Base-by-base conservation (phyloP, 1,140 invertebrate species). In the Helicoverpa armigera region DNA sequence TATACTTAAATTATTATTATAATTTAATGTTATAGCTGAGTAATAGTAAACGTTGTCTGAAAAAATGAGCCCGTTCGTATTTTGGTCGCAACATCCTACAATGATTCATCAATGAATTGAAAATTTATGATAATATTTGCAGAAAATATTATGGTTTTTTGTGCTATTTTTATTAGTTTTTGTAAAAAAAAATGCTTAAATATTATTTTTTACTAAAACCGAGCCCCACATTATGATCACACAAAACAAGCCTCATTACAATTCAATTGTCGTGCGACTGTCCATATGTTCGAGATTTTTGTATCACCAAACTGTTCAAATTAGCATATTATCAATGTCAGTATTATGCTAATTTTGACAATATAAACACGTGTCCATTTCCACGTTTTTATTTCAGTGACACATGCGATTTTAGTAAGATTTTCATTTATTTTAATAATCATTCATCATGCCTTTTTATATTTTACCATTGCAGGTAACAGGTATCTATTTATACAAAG, bases 251-350 rank as follows among this genome's bases (percentile, higher is more conserved):
- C 81, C 72, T 67, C 80, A 82, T 85, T 80, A 72, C 53, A 72
- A 76, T 81, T 80, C 72, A 86, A 84, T 82, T 82, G 82, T 48
- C 85, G 85, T 86, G 86, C 56, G 85, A 85, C 63, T 60, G 83
- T 54, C 74, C 86, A 86, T 87, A 79, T 86, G 86, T 82, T 82
- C 50, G 31, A 76, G 76, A 81, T 65, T 70, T 78, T 77, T 74
- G 50, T 81, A 54, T 53, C 60, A 76, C 58, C 53, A 77, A 77
- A 77, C 61, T 43, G 69, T 61, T 77, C 65, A 53, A 54, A 72
- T 72, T 72, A 53, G 50, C 69, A 72, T 72, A 72, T 72, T 53
- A 69, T 18, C 43, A 16, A 58, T 58, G 7, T 11, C 65, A 63
- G 79, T 70, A 53, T 53, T 86, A 86, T 87, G 84, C 72, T 86